Conservation (phyloP, 2,888 invertebrate genomes). For the Chydorus sphaericus region DNA sequence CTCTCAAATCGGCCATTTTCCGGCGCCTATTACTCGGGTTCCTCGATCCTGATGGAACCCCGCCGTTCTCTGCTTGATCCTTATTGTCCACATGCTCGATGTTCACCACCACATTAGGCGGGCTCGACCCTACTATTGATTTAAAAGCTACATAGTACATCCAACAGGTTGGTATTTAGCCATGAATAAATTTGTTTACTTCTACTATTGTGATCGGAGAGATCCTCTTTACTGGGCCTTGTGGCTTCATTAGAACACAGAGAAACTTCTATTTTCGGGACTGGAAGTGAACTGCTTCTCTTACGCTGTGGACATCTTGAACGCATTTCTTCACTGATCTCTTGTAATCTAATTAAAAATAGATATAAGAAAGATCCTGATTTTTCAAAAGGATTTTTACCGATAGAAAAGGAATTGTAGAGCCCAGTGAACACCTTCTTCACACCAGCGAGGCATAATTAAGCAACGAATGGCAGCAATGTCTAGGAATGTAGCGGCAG, state of each 20-base stretch:
- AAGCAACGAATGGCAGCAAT: conserved; percentile 90
- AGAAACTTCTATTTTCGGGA: conserved; percentile 81
- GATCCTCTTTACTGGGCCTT: too few species aligned
- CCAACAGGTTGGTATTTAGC: too few species aligned
- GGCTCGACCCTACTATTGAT: too few species aligned
- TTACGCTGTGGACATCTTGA: conserved; percentile 64
- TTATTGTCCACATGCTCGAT: conserved; percentile 44
- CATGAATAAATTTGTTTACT: too few species aligned
- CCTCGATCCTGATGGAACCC: too few species aligned
- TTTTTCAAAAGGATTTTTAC: conserved; percentile 31
- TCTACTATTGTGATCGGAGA: conserved; percentile 27
- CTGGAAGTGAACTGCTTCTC: conserved; percentile 82
- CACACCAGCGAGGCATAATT: conserved; percentile 93
- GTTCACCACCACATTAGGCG: too few species aligned
- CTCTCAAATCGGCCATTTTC: conserved; percentile 79
- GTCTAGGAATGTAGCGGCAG: conserved; percentile 86
- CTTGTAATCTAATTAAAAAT: conserved; percentile 47
- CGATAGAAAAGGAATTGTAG: conserved; percentile 78
- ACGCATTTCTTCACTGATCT: conserved; percentile 69
- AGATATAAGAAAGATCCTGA: background rate
- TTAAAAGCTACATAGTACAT: too few species aligned
- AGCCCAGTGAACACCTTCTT: conserved; percentile 96
- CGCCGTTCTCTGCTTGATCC: background rate
- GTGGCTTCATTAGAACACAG: too few species aligned
- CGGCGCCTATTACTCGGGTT: conserved; percentile 37